Conservation (phyloP, 2,797 vertebrate genomes). For the Taeniopygia guttata region DNA sequence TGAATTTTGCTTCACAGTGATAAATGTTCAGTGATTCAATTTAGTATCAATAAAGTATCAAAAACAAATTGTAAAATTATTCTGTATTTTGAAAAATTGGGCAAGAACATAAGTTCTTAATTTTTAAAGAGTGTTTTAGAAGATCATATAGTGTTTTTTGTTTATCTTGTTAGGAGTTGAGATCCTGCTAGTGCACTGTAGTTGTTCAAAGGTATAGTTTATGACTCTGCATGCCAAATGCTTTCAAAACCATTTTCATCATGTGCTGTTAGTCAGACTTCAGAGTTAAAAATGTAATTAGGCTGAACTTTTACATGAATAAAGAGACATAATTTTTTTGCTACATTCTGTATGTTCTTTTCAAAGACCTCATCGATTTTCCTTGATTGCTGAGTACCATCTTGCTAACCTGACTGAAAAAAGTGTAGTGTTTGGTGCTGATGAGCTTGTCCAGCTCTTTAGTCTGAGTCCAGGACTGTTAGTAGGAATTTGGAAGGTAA, state of each 20-base stretch:
- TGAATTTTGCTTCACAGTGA: not conserved
- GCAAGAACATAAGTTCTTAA: not conserved
- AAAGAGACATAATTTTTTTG: not conserved
- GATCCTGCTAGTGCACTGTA: not conserved
- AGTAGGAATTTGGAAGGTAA: constrained; percentile 89
- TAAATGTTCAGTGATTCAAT: not conserved
- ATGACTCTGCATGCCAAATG: not conserved
- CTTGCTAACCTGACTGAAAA: constrained; percentile 65
- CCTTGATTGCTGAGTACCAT: constrained; percentile 79
- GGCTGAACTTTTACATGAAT: not conserved
- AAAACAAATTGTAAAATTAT: not conserved
- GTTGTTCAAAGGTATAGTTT: not conserved
- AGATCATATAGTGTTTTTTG: not conserved
- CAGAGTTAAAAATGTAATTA: not conserved
- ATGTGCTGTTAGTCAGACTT: not conserved
- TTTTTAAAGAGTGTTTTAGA: not conserved
- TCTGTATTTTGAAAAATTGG: not conserved
- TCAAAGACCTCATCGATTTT: constrained; percentile 78
- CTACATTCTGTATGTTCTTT: not conserved
- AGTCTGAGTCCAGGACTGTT: constrained; percentile 78
- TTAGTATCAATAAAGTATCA: not conserved
- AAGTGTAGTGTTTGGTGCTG: constrained; percentile 70
- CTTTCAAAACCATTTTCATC: not conserved
- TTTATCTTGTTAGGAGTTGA: not conserved
- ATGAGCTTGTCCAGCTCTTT: constrained; percentile 79